Percentiles rank a stretch among this genome's conserved stretches.
Evolutionary conservation across 2,888 invertebrate genomes (phyloP).

Genomic region (Brassicogethes aeneus): DNA sequence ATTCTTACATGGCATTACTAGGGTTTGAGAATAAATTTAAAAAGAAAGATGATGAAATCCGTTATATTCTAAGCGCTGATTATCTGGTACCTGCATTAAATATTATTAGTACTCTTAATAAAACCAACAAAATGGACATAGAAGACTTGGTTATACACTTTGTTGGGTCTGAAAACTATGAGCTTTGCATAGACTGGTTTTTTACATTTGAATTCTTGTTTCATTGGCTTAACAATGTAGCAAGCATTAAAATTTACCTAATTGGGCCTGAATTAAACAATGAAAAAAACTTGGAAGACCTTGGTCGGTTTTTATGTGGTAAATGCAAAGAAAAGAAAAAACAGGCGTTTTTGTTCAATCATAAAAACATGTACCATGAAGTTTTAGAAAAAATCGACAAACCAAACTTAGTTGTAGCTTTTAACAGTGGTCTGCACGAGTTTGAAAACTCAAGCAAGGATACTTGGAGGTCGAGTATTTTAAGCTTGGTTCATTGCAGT

Average conservation of each 20-base stretch:
- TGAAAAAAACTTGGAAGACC: slow-evolving; percentile 1
- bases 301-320: slow-evolving; percentile 13
- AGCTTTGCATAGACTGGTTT: slow-evolving; percentile 22
- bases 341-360: slow-evolving; percentile 2
- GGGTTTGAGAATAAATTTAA: slow-evolving; percentile 8
- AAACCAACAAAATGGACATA: slow-evolving; percentile 11
- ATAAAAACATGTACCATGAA: slow-evolving; percentile 25
- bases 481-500: slow-evolving; percentile 18
- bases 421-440: slow-evolving; percentile 35
- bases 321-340: slow-evolving; percentile 16
- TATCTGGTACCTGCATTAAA: slow-evolving; percentile 15
- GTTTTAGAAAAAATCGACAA: slow-evolving; percentile 16
- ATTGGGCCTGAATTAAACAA: slow-evolving; percentile 26
- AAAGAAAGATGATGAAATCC: slow-evolving; percentile 5
- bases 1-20: neutral
- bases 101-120: slow-evolving; percentile 22
- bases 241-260: slow-evolving; percentile 21
- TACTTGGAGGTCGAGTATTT: slow-evolving; percentile 27
- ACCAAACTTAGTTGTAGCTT: slow-evolving; percentile 31
- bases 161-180: slow-evolving; percentile 27
- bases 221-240: slow-evolving; percentile 25
- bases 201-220: slow-evolving; percentile 23
- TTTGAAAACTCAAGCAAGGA: slow-evolving; percentile 18
- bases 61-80: slow-evolving; percentile 13
- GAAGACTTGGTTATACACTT: slow-evolving; percentile 23